A percentile compares a stretch with the other conserved stretches of the same genome.
These are phyloP conservation scores for Drosophila pullipes DNA, from an alignment of 2,888 invertebrate species.

Conservation along the genomic window DNA sequence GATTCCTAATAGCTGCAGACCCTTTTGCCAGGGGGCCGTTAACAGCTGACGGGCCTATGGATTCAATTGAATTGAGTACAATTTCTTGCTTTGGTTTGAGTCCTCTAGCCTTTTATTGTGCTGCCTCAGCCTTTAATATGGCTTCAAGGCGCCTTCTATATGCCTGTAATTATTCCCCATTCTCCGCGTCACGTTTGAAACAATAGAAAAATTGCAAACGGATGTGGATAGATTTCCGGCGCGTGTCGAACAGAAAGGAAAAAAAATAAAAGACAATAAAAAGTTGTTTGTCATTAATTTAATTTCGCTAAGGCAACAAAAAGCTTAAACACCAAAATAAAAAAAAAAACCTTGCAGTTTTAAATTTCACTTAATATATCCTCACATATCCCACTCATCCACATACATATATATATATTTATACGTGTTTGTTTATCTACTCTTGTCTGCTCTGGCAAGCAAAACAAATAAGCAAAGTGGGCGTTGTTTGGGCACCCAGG, in stretches of 20 bases:
- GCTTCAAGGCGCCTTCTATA: slow-evolving; percentile 48
- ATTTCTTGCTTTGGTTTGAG: slow-evolving; percentile 24
- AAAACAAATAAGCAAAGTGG: slow-evolving; percentile 10
- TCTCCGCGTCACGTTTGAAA: slow-evolving; percentile 7
- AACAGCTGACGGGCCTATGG: slow-evolving; percentile 50
- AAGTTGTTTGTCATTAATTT: slow-evolving; percentile 77
- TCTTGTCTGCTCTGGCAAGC: slow-evolving; percentile 8
- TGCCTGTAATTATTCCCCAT: slow-evolving; percentile 38
- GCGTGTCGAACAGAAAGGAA: slow-evolving; percentile 38
- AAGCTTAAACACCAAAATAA: slow-evolving; percentile 10
- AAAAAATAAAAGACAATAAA: slow-evolving; percentile 60
- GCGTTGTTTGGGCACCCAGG: slow-evolving; percentile 3
- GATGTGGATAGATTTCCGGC: slow-evolving; percentile 70
- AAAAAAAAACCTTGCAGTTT: slow-evolving; percentile 34
- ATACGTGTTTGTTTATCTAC: background rate
- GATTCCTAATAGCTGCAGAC: slow-evolving; percentile 45
- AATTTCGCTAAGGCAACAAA: slow-evolving; percentile 59
- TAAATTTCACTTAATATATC: slow-evolving; percentile 55
- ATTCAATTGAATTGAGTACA: slow-evolving; percentile 14
- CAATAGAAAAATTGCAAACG: slow-evolving; percentile 69
- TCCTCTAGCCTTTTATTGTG: background rate
- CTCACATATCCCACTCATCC: slow-evolving; percentile 16
- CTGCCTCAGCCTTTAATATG: slow-evolving; percentile 25
- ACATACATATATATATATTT: background rate
- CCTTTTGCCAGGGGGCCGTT: slow-evolving; percentile 13